Evolutionary conservation across 2,888 invertebrate genomes (phyloP), one percentile per base, ranked within the genome.

Genomic region (Drosophila basisetae): DNA sequence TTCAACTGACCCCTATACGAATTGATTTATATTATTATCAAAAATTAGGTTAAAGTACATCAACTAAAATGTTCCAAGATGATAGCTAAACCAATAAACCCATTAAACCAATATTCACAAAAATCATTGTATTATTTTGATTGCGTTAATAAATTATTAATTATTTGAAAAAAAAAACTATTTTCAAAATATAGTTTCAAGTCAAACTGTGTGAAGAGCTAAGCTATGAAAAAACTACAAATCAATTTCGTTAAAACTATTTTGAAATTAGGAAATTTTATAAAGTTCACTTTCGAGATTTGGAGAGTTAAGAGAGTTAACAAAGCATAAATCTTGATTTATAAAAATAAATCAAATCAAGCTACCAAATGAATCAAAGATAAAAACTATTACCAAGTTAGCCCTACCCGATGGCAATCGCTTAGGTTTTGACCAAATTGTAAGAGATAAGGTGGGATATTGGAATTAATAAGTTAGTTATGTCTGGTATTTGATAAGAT

Each of bases 401-500:
- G 16, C n/a, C 28, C 13, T 5, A 13, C 18, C 33, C 25, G 13
- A 65, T 65, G 41, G 0, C n/a, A 49, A 59, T 54, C 59, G 33
- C 25, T 33, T 62, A 30, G 30, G 30, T 58, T 58, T 63, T 63
- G 56, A 37, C 55, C 53, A 58, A 37, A 11, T 33, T 33, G 37
- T 28, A 28, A 13, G 4, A 11, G 22, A 54, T 62, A 33, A 35
- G 33, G 70, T 72, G 71, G 61, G 39, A 41, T 43, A 47, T 50
- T 33, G 31, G 55, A 43, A 71, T 55, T 37, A 35, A 55, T 70
- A 43, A 62, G 30, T 31, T 9, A 30, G 37, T n/a, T 50, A 35
- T 52, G 22, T 43, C 56, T 37, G 43, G 47, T 41, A 54, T 65
- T 33, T 16, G 62, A 60, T 59, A 49, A 70, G 33, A 70, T 70